phyloP scores from a whole-genome alignment of 2,797 vertebrate genomes.

The Sebastes diaconus region DNA sequence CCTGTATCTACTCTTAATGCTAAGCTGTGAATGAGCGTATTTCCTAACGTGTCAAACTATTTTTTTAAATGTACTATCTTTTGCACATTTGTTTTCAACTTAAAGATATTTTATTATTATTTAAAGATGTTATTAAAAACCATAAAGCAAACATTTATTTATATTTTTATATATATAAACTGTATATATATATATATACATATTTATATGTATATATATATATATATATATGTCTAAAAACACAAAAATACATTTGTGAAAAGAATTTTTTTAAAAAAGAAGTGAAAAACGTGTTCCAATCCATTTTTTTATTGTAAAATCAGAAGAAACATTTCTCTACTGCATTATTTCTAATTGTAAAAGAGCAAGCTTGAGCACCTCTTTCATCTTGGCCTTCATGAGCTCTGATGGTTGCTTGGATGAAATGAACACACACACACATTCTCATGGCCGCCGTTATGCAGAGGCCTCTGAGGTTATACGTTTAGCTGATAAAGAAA shows the following conservation, averaged over 20 bases:
- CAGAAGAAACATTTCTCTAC: neutral
- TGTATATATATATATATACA: neutral
- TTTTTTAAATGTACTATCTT: neutral
- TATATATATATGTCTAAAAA: neutral
- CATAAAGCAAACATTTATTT: no score
- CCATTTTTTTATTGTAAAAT: neutral
- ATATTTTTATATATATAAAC: neutral
- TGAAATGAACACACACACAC: neutral
- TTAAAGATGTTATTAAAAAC: no score
- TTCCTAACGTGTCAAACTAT: neutral
- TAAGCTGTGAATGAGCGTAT: neutral
- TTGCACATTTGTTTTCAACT: neutral
- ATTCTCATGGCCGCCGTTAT: neutral
- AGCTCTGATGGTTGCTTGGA: neutral
- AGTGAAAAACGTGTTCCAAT: no score
- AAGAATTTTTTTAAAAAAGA: neutral
- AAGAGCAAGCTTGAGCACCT: neutral
- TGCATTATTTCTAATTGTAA: neutral
- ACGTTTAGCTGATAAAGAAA: constrained; percentile 44
- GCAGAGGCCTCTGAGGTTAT: constrained; percentile 28
- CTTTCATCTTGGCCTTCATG: neutral
- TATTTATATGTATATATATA: fast-evolving
- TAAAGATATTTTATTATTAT: neutral
- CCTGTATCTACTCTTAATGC: neutral
- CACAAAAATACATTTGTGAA: neutral